phyloP scores from a whole-genome alignment of 2,888 invertebrate species.

The Lumbricus terrestris region DNA sequence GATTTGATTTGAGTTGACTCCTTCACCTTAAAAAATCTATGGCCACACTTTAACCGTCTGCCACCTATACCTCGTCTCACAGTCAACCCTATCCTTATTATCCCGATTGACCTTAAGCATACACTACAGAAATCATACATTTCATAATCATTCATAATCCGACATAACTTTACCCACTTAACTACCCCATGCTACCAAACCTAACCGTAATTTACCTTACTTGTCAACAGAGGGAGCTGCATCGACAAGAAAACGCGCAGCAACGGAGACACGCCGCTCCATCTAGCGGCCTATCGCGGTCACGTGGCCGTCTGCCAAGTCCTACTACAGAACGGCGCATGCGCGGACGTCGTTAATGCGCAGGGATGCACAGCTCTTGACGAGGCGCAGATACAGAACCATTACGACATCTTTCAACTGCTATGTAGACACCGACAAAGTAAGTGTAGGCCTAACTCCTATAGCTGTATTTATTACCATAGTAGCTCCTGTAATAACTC shows the following conservation, averaged over 20 bases:
- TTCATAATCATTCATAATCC: not conserved
- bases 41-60: no score
- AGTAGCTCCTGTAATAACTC: no score
- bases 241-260: constrained; percentile 6
- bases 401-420: constrained; percentile 24
- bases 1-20: no score
- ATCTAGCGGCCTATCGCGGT: constrained; percentile 23
- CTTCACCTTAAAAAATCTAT: no score
- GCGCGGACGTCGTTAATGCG: constrained; percentile 13
- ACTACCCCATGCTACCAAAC: not conserved
- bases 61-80: no score
- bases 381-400: constrained; percentile 17
- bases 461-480: not conserved
- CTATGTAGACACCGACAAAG: not conserved
- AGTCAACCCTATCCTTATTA: no score
- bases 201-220: not conserved
- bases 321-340: constrained; percentile 19
- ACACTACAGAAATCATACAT: no score
- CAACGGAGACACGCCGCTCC: constrained; percentile 22
- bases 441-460: not conserved
- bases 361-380: constrained; percentile 24
- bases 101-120: no score
- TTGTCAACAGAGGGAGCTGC: not conserved
- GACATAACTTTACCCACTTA: not conserved
- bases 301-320: constrained; percentile 16